A percentile compares a stretch with the other conserved stretches of the same genome.
phyloP scores from a whole-genome alignment of 2,888 invertebrate genomes.

The Romanomermis culicivorax region DNA sequence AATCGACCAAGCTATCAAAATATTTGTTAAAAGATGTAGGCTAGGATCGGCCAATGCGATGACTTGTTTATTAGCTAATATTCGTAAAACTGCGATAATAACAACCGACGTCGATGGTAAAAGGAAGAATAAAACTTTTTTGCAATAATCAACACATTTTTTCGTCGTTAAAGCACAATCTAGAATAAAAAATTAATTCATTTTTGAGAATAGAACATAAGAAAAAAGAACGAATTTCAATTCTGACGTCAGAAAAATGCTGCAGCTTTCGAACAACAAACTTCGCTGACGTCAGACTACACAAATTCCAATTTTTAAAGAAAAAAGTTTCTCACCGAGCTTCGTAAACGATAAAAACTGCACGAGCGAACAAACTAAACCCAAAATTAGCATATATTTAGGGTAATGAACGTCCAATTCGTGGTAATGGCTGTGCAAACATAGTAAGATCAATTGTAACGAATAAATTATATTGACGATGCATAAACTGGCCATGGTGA shows the following conservation, averaged over 20 bases:
- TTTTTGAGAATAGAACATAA: too few species aligned
- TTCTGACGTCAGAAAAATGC: too few species aligned
- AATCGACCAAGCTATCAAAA: background rate
- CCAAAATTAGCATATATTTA: background rate
- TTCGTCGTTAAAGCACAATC: too few species aligned
- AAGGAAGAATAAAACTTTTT: background rate
- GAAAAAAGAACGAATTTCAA: too few species aligned
- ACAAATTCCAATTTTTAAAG: too few species aligned
- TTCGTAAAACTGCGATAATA: background rate
- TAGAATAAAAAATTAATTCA: too few species aligned
- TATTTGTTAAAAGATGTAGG: background rate
- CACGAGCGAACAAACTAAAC: background rate
- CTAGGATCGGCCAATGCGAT: background rate
- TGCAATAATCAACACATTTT: too few species aligned
- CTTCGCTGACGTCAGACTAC: too few species aligned
- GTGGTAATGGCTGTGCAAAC: background rate
- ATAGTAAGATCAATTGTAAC: background rate
- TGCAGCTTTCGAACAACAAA: too few species aligned
- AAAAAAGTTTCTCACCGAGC: background rate
- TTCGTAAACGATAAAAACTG: background rate
- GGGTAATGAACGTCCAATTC: conserved; percentile 1
- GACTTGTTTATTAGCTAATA: background rate
- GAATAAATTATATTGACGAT: background rate
- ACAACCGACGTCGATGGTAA: background rate
- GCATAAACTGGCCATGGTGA: background rate